These are phyloP conservation scores for Trichogramma evanescens DNA, from an alignment of 2,888 invertebrate species.

Conservation along the genomic window DNA sequence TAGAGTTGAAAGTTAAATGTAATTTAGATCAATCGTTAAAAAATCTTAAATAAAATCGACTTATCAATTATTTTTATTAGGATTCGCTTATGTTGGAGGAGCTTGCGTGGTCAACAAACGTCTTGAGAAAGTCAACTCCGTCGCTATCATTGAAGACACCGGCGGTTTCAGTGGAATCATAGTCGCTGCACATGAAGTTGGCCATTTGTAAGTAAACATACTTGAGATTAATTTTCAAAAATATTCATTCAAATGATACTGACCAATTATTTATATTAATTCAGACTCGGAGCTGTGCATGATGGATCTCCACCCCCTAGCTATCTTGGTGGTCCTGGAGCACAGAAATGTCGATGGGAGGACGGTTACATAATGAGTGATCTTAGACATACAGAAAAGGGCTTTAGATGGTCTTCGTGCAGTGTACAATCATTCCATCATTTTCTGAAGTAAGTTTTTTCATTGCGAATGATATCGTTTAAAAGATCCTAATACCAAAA, in stretches of 20 bases:
- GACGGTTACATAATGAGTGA: slow-evolving; percentile 96
- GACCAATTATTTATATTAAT: not conserved
- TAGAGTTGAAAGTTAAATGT: not conserved
- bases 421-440: slow-evolving; percentile 90
- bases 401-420: slow-evolving; percentile 91
- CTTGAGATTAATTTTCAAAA: not conserved
- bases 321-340: slow-evolving; percentile 88
- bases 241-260: not conserved
- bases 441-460: slow-evolving; percentile 73
- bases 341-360: slow-evolving; percentile 91
- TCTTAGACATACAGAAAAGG: slow-evolving; percentile 86
- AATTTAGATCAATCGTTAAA: too few relatives aligned
- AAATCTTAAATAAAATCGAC: slow-evolving; percentile 8
- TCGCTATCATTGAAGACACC: slow-evolving; percentile 93
- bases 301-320: slow-evolving; percentile 92
- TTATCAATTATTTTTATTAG: slow-evolving; percentile 49
- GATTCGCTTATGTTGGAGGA: slow-evolving; percentile 93
- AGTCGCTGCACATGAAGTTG: slow-evolving; percentile 93
- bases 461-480: not conserved
- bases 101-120: slow-evolving; percentile 94
- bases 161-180: slow-evolving; percentile 95
- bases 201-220: slow-evolving; percentile 76
- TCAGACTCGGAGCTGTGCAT: slow-evolving; percentile 88
- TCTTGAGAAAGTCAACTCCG: slow-evolving; percentile 91
- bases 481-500: not conserved